Conservation (phyloP, 2,113 vertebrate species). For the Elgaria multicarinata region DNA sequence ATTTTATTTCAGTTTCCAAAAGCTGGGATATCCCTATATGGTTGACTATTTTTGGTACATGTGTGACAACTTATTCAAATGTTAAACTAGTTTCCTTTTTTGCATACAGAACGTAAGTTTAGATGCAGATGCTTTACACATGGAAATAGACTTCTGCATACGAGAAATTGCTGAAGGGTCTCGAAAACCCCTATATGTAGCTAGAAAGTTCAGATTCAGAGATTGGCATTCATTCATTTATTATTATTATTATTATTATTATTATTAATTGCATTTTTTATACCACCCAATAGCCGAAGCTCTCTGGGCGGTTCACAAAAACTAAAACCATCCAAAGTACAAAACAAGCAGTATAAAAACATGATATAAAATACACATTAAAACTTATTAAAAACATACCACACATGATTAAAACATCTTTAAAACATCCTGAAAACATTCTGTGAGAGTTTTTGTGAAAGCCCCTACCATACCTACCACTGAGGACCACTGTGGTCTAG, state of each 20-base stretch:
- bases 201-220: not conserved
- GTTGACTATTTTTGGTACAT: not conserved
- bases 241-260: too few relatives aligned
- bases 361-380: too few relatives aligned
- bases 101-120: not conserved
- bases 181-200: not conserved
- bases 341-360: too few relatives aligned
- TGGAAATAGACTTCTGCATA: not conserved
- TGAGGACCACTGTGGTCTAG: not conserved
- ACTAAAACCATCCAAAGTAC: too few relatives aligned
- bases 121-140: not conserved
- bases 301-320: too few relatives aligned
- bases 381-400: too few relatives aligned
- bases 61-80: not conserved
- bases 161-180: not conserved
- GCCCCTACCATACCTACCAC: not conserved
- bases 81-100: not conserved
- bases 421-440: too few relatives aligned
- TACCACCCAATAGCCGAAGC: too few relatives aligned
- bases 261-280: too few relatives aligned
- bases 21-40: not conserved
- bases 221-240: not conserved
- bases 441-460: not conserved
- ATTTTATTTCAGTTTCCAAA: not conserved
- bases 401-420: too few relatives aligned